These are phyloP conservation scores for Plutella xylostella DNA, from an alignment of 2,888 invertebrate genomes.

Conservation along the genomic window DNA sequence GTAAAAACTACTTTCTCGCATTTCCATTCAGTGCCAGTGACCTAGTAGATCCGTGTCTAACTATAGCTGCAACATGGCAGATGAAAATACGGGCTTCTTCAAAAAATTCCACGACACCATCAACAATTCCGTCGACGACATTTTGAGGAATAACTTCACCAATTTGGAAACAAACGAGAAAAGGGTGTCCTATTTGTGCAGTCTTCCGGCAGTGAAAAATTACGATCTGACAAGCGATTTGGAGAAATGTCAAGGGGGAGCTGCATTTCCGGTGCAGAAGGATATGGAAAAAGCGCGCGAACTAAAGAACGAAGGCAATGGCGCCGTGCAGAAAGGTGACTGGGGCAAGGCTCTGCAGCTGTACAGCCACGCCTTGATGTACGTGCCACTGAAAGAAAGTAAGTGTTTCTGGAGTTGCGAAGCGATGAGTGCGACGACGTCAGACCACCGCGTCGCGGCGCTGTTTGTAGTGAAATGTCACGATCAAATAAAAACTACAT, in stretches of 20 bases:
- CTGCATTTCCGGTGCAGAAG: conserved; percentile 61
- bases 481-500: too few species aligned
- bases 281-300: conserved; percentile 69
- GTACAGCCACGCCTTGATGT: conserved; percentile 77
- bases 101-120: conserved; percentile 74
- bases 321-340: conserved; percentile 77
- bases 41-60: too few species aligned
- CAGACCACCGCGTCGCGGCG: not conserved
- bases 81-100: conserved; percentile 65
- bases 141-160: conserved; percentile 73
- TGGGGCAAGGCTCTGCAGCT: conserved; percentile 75
- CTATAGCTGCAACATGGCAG: conserved; percentile 39
- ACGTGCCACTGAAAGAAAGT: conserved; percentile 77
- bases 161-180: conserved; percentile 73
- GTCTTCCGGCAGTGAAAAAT: conserved; percentile 57
- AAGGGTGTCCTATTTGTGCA: conserved; percentile 72
- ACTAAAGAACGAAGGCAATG: conserved; percentile 79
- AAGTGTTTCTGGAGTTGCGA: too few species aligned
- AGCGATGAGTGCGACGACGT: not conserved
- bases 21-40: too few species aligned
- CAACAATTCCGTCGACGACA: conserved; percentile 62
- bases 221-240: conserved; percentile 59
- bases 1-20: too few species aligned
- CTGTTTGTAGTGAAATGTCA: too few species aligned
- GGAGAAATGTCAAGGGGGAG: conserved; percentile 39